Conservation (phyloP, 2,888 invertebrate genomes). For the Metellina segmentata region DNA sequence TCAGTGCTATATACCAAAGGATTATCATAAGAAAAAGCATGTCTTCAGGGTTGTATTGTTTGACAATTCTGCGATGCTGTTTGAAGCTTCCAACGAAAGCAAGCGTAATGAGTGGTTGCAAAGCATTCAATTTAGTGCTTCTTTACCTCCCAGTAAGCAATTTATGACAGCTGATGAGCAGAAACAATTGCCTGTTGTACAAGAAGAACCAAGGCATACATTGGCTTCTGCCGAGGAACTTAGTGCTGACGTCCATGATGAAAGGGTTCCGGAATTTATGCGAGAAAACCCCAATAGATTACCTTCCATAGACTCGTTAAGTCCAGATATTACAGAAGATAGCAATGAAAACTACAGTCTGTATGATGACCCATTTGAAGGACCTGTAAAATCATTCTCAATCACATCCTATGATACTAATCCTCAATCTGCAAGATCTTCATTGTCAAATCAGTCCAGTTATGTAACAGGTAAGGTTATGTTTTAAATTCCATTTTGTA, state of each 20-base stretch:
- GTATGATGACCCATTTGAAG: conserved; percentile 48
- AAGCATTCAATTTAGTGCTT: conserved; percentile 95
- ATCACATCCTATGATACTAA: conserved; percentile 17
- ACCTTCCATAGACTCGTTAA: not conserved
- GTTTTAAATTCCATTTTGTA: not conserved
- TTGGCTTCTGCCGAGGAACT: not conserved
- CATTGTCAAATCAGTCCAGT: conserved; percentile 63
- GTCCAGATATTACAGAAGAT: not conserved
- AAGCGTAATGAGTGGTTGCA: conserved; percentile 94
- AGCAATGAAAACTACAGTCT: conserved; percentile 12
- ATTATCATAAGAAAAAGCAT: conserved; percentile 94
- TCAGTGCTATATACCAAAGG: conserved; percentile 90
- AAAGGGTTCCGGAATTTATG: not conserved
- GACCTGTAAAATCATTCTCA: conserved; percentile 6
- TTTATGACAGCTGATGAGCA: not conserved
- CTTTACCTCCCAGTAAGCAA: conserved; percentile 93
- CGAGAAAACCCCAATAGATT: not conserved
- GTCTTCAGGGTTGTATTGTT: conserved; percentile 92
- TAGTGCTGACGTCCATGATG: not conserved
- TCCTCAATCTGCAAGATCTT: conserved; percentile 44
- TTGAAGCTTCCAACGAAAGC: conserved; percentile 87
- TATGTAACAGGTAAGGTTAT: conserved; percentile 62
- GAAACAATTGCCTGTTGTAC: not conserved
- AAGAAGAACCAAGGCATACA: not conserved
- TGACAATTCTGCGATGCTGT: conserved; percentile 96